Conservation (phyloP, 2,797 vertebrate genomes). For the Falco berigora region DNA sequence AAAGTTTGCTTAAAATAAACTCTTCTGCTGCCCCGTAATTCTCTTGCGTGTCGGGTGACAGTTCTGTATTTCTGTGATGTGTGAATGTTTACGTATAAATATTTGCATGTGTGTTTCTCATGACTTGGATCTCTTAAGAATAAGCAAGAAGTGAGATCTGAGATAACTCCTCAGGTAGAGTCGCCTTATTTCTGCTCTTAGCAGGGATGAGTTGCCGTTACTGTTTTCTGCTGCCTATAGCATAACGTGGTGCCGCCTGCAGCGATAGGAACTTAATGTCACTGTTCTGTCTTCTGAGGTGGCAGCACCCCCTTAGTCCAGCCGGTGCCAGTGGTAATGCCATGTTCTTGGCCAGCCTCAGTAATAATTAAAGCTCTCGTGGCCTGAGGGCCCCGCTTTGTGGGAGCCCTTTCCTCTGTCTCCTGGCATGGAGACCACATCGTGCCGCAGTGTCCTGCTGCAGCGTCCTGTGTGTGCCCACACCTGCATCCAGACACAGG, state of each 20-base stretch:
- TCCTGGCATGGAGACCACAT: neutral
- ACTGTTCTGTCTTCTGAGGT: neutral
- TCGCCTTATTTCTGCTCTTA: neutral
- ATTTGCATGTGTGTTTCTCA: neutral
- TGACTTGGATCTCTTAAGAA: neutral
- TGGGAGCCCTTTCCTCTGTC: neutral
- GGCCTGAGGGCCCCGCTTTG: neutral
- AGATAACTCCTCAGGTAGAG: neutral
- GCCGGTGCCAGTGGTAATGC: neutral
- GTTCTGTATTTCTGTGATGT: neutral
- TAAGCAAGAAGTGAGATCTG: neutral
- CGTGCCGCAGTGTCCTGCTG: too few relatives aligned
- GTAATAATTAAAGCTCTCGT: neutral
- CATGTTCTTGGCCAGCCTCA: neutral
- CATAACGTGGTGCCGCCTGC: too few relatives aligned
- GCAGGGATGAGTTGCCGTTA: neutral
- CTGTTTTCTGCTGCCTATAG: neutral
- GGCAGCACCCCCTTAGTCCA: neutral
- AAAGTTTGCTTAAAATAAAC: neutral
- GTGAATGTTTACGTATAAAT: neutral
- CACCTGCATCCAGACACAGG: too few relatives aligned
- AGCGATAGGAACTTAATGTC: neutral
- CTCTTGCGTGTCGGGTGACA: neutral
- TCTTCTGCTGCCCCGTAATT: neutral
- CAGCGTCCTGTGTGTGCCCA: fast-evolving